Evolutionary conservation across 2,113 vertebrate species (phyloP).

Genomic region (Haemorhous mexicanus): DNA sequence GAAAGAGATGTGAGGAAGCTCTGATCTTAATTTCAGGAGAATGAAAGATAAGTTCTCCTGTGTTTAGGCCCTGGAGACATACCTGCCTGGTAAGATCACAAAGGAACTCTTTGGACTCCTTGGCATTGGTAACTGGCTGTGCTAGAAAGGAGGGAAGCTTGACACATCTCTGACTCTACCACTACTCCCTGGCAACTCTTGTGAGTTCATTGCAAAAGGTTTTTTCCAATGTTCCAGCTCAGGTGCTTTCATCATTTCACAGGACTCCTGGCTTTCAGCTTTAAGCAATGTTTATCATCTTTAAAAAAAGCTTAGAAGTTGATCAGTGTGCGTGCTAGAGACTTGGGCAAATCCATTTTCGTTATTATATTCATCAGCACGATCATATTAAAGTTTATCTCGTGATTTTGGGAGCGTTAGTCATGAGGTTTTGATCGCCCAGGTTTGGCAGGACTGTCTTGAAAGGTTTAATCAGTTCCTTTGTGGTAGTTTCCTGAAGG

Average conservation of each 20-base stretch:
- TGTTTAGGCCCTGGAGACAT: not conserved
- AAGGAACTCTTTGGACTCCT: not conserved
- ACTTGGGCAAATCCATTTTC: not conserved
- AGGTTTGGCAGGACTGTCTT: not conserved
- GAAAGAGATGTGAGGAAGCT: not conserved
- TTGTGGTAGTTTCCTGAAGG: not conserved
- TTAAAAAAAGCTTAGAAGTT: not conserved
- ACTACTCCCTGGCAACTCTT: not conserved
- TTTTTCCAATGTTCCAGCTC: not conserved
- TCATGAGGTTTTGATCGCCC: not conserved
- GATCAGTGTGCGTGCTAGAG: not conserved
- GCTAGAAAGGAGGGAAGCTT: not conserved
- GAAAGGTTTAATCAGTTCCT: not conserved
- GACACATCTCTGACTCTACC: not conserved
- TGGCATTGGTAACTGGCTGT: not conserved
- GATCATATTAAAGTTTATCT: not conserved
- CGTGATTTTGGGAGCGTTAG: not conserved
- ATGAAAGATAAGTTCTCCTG: not conserved
- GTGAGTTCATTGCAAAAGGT: not conserved
- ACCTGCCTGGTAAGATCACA: not conserved
- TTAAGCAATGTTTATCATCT: not conserved
- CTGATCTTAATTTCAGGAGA: not conserved
- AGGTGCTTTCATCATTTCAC: not conserved
- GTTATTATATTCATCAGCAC: not conserved
- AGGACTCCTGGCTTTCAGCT: not conserved